These are phyloP conservation scores for Drosophila repleta DNA, from an alignment of 1,140 invertebrate species.

Conservation along the genomic window DNA sequence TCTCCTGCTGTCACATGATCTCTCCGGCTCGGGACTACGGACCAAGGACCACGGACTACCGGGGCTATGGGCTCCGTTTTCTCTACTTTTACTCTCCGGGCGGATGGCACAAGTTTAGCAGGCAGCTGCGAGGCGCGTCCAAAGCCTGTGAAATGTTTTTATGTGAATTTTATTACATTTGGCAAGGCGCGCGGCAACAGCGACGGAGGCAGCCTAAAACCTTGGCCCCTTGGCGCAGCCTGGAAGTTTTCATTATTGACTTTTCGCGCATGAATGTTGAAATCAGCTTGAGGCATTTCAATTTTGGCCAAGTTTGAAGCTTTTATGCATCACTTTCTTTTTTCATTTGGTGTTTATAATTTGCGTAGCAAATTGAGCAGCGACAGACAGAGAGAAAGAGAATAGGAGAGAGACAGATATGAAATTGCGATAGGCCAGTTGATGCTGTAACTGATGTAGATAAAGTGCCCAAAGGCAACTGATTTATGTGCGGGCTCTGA, in stretches of 20 bases:
- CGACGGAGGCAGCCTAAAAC: conserved; percentile 49
- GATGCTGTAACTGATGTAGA: conserved; percentile 64
- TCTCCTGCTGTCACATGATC: conserved; percentile 51
- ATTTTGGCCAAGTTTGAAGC: conserved; percentile 64
- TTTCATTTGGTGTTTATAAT: conserved; percentile 78
- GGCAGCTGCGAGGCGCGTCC: conserved; percentile 40
- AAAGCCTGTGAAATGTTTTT: conserved; percentile 72
- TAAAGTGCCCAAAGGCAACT: conserved; percentile 68
- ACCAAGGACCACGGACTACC: not conserved
- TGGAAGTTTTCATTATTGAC: conserved; percentile 73
- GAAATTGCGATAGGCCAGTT: conserved; percentile 61
- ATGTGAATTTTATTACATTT: conserved; percentile 81
- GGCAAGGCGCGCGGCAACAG: conserved; percentile 26
- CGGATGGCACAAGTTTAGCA: conserved; percentile 32
- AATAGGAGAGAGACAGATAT: conserved; percentile 13
- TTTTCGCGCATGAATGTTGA: conserved; percentile 72
- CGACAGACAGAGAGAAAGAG: not conserved
- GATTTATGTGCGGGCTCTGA: conserved; percentile 62
- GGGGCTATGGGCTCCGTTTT: conserved; percentile 13
- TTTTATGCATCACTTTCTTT: conserved; percentile 35
- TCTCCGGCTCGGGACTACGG: conserved; percentile 11
- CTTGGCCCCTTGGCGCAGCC: conserved; percentile 22
- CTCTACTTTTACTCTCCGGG: not conserved
- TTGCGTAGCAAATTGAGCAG: conserved; percentile 73
- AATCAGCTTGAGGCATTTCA: conserved; percentile 77